Percentiles rank a stretch among this genome's conserved stretches.
Conservation (phyloP, 1,140 invertebrate species). For the Vanessa tameamea region DNA sequence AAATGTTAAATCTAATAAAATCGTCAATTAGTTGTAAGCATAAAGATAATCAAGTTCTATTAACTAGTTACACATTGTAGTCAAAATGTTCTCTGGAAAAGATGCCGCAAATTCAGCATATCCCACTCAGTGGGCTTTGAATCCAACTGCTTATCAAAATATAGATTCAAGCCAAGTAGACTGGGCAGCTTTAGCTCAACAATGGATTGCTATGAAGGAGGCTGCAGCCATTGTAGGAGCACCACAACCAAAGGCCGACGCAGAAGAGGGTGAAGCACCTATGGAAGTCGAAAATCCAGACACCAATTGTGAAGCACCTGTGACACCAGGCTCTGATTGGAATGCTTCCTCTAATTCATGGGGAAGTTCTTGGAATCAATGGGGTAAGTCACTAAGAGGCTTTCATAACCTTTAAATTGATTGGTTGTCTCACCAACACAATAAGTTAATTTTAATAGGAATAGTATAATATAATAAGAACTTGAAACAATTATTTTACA, state of each 20-base stretch:
- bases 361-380: slow-evolving; percentile 83
- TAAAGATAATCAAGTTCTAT: slow-evolving; percentile 10
- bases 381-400: slow-evolving; percentile 69
- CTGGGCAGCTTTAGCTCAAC: slow-evolving; percentile 96
- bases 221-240: slow-evolving; percentile 70
- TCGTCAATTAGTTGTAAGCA: slow-evolving; percentile 19
- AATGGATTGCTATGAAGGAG: slow-evolving; percentile 99
- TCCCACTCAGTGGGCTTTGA: slow-evolving; percentile 87
- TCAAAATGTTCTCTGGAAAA: slow-evolving; percentile 73
- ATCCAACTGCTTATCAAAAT: slow-evolving; percentile 86
- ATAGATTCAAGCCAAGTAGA: slow-evolving; percentile 88
- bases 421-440: background rate
- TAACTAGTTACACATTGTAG: background rate
- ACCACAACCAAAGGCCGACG: slow-evolving; percentile 77
- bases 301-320: slow-evolving; percentile 63
- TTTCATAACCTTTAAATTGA: background rate
- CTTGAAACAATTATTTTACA: no score
- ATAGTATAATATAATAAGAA: no score
- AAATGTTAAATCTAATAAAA: slow-evolving; percentile 19
- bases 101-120: slow-evolving; percentile 82
- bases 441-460: background rate
- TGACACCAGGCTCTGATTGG: slow-evolving; percentile 58
- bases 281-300: slow-evolving; percentile 89
- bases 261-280: slow-evolving; percentile 89
- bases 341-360: slow-evolving; percentile 76